phyloP scores from a whole-genome alignment of 2,888 invertebrate genomes.

The Coelopa pilipes region DNA sequence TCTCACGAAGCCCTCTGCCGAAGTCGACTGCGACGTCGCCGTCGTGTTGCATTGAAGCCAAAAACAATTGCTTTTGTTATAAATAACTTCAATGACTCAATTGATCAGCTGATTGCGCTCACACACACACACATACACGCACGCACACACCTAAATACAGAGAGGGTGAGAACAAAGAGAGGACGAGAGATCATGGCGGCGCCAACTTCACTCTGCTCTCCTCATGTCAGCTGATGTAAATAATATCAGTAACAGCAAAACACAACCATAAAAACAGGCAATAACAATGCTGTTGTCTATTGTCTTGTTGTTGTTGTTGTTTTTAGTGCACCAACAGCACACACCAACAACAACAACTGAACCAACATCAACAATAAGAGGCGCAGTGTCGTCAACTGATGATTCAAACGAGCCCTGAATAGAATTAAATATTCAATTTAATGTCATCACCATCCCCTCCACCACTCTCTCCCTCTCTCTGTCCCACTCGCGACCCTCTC shows the following conservation, averaged over 20 bases:
- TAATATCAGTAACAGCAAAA: constrained; percentile 15
- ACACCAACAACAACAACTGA: too few relatives aligned
- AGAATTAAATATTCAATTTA: neutral
- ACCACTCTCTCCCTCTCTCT: too few relatives aligned
- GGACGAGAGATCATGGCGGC: neutral
- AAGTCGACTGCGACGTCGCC: too few relatives aligned
- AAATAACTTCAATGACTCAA: constrained; percentile 36
- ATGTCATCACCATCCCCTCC: neutral
- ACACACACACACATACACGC: neutral
- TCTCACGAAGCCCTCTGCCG: constrained; percentile 10
- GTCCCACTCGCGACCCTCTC: too few relatives aligned
- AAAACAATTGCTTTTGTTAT: constrained; percentile 15
- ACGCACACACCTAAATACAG: neutral
- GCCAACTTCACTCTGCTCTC: neutral
- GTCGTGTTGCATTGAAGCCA: neutral
- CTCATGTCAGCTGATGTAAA: constrained; percentile 23
- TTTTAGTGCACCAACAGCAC: too few relatives aligned
- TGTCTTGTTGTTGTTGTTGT: too few relatives aligned
- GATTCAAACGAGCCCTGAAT: too few relatives aligned
- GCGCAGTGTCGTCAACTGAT: too few relatives aligned
- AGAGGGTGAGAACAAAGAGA: neutral
- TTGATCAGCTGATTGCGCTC: constrained; percentile 30
- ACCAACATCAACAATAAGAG: too few relatives aligned
- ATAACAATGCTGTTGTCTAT: too few relatives aligned
- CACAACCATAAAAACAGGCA: neutral